Conservation (phyloP, 2,797 vertebrate genomes). For the Chrosomus eos region DNA sequence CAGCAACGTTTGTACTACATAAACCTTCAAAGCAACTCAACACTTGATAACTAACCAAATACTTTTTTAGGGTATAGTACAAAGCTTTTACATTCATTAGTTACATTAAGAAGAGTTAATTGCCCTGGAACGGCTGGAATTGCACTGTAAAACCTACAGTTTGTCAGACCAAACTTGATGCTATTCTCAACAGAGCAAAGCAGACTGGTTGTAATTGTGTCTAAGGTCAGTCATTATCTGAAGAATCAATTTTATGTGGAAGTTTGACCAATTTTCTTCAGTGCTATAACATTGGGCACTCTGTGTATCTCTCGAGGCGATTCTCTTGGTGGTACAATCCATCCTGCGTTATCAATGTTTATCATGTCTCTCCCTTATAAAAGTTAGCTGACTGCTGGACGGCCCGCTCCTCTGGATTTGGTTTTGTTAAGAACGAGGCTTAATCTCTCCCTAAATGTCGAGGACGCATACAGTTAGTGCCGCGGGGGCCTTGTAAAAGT, state of each 20-base stretch:
- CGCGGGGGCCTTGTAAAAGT: conserved; percentile 68
- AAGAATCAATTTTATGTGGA: conserved; percentile 30
- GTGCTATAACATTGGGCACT: conserved; percentile 6
- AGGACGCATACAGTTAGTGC: conserved; percentile 59
- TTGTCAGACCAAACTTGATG: conserved; percentile 28
- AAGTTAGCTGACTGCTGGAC: conserved; percentile 59
- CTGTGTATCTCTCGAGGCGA: conserved; percentile 14
- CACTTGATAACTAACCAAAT: conserved; percentile 44
- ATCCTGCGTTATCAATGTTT: conserved; percentile 65
- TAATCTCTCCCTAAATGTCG: conserved; percentile 59
- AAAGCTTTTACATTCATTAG: conserved; percentile 61
- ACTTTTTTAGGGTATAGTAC: conserved; percentile 25
- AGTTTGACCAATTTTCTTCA: conserved; percentile 43
- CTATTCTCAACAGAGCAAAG: conserved; percentile 23
- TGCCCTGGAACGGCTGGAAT: not conserved
- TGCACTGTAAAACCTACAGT: conserved; percentile 6
- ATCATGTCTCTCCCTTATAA: conserved; percentile 65
- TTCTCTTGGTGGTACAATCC: conserved; percentile 40
- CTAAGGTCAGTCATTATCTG: conserved; percentile 31
- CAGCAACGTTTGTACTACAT: conserved; percentile 66
- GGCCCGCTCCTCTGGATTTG: conserved; percentile 58
- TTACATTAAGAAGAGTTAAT: conserved; percentile 46
- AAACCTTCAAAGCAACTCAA: conserved; percentile 71
- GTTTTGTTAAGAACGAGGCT: conserved; percentile 64
- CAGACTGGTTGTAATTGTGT: conserved; percentile 25